Evolutionary conservation across 2,888 invertebrate genomes (phyloP).

Genomic region (Diachrysia chrysitis): DNA sequence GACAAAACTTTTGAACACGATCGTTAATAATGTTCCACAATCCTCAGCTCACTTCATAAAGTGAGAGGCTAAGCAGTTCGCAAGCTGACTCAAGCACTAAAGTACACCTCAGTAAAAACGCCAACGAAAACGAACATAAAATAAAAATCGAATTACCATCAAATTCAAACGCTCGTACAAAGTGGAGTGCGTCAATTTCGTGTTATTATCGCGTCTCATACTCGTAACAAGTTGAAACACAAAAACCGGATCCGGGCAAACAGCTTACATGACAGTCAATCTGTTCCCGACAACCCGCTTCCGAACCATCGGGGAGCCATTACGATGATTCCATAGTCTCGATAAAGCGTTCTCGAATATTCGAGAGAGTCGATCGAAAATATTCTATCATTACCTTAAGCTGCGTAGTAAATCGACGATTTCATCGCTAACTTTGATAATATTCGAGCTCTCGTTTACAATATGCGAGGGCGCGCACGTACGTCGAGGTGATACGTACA

Average conservation of each 20-base stretch:
- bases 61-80: conserved; percentile 12
- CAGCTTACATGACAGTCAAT: conserved; percentile 57
- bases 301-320: conserved; percentile 61
- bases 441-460: conserved; percentile 70
- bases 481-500: conserved; percentile 68
- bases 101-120: conserved; percentile 34
- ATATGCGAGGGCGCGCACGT: conserved; percentile 70
- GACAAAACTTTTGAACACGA: neutral
- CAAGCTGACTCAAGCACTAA: conserved; percentile 29
- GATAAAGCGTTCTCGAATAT: conserved; percentile 66
- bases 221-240: conserved; percentile 57
- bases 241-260: conserved; percentile 53
- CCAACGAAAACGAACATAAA: conserved; percentile 42
- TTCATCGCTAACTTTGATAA: conserved; percentile 74
- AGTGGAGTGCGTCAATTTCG: conserved; percentile 51
- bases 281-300: conserved; percentile 45
- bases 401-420: conserved; percentile 74
- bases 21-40: conserved; percentile 3
- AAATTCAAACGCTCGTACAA: conserved; percentile 39
- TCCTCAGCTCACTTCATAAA: conserved; percentile 2
- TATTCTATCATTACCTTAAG: conserved; percentile 79
- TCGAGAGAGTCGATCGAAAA: conserved; percentile 71
- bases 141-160: conserved; percentile 48
- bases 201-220: conserved; percentile 53
- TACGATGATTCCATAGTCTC: conserved; percentile 65